These are phyloP conservation scores for Indicator maculatus DNA, from an alignment of 2,113 vertebrate genomes.

Conservation along the genomic window DNA sequence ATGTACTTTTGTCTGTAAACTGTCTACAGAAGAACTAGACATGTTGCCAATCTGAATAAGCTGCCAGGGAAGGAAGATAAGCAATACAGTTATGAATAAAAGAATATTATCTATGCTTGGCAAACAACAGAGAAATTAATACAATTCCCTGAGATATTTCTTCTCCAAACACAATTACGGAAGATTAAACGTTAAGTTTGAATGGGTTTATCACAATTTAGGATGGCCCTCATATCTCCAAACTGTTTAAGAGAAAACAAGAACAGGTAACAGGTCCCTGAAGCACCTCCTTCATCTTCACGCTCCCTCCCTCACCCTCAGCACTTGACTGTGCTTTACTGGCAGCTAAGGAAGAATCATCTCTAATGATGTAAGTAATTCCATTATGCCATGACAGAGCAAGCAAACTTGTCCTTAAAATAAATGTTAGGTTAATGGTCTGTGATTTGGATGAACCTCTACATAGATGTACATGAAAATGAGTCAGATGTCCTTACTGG, in stretches of 20 bases:
- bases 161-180: neutral
- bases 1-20: neutral
- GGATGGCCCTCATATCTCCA: neutral
- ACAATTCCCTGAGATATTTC: neutral
- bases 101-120: neutral
- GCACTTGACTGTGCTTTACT: neutral
- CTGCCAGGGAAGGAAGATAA: neutral
- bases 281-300: neutral
- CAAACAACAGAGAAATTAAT: slow-evolving; percentile 10
- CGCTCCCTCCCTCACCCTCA: neutral
- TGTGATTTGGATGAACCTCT: neutral
- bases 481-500: neutral
- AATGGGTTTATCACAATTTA: slow-evolving; percentile 16
- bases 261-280: neutral
- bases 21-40: neutral
- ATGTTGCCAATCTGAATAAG: neutral
- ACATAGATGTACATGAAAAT: neutral
- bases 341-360: neutral
- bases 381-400: neutral
- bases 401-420: neutral
- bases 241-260: neutral
- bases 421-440: neutral
- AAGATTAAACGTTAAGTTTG: neutral
- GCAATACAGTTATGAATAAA: neutral
- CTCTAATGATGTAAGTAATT: neutral